Conservation (phyloP, 1,140 invertebrate species). For the Lordiphosa mommai region DNA sequence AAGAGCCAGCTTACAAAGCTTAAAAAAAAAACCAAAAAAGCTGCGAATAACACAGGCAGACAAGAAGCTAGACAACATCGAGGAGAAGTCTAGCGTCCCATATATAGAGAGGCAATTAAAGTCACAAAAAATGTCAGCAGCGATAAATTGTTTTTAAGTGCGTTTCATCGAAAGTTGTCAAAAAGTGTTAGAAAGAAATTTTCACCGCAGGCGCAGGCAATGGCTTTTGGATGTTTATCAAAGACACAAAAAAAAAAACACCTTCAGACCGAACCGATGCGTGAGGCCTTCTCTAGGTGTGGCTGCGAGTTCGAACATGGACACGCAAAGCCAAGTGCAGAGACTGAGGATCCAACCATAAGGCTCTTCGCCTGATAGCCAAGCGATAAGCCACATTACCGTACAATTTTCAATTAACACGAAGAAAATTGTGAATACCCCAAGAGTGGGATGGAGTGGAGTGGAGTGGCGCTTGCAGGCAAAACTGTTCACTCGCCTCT, state of each 20-base stretch:
- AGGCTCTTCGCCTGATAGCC: conserved; percentile 44
- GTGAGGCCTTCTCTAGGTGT: conserved; percentile 28
- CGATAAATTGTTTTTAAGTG: conserved; percentile 74
- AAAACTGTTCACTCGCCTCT: conserved; percentile 36
- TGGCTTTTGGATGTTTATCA: conserved; percentile 50
- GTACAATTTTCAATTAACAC: conserved; percentile 77
- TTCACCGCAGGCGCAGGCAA: conserved; percentile 47
- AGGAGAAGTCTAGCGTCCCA: not conserved
- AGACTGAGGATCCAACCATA: conserved; percentile 11
- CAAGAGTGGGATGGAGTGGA: conserved; percentile 2
- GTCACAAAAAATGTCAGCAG: conserved; percentile 69
- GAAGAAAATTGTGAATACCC: conserved; percentile 47
- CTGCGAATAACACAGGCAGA: conserved; percentile 1
- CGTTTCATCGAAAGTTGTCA: conserved; percentile 72
- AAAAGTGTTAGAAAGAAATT: conserved; percentile 69
- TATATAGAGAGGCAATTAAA: conserved; percentile 57
- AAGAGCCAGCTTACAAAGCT: conserved; percentile 41
- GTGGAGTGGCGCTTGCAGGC: conserved; percentile 58
- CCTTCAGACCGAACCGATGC: conserved; percentile 45
- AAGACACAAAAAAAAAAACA: conserved; percentile 13
- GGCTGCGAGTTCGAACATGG: conserved; percentile 7
- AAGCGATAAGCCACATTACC: conserved; percentile 72
- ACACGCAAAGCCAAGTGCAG: conserved; percentile 45
- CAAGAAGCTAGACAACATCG: conserved; percentile 52
- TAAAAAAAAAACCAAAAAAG: conserved; percentile 12